phyloP scores from a whole-genome alignment of 2,797 vertebrate species.

The Peromyscus eremicus region DNA sequence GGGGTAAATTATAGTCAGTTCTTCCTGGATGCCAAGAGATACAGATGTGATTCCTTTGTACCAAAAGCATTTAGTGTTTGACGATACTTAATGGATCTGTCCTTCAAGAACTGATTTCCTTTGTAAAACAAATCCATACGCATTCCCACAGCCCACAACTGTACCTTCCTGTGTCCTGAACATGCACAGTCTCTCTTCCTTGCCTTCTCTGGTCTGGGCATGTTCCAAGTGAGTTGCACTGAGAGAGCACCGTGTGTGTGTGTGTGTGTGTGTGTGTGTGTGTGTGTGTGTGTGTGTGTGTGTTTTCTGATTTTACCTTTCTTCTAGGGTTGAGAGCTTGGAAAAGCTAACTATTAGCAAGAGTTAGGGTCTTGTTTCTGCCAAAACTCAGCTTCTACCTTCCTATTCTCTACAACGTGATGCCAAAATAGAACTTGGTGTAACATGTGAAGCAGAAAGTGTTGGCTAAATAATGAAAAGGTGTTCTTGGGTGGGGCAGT shows the following conservation, averaged over 20 bases:
- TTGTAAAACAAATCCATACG: constrained; percentile 40
- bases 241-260: background rate
- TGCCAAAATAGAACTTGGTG: background rate
- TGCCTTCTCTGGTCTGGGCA: background rate
- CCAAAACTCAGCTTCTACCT: background rate
- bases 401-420: background rate
- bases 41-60: constrained; percentile 34
- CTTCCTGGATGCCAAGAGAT: constrained; percentile 60
- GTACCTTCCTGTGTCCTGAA: background rate
- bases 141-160: constrained; percentile 10
- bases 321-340: background rate
- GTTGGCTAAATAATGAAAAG: background rate
- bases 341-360: constrained; percentile 47
- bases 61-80: constrained; percentile 12
- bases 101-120: constrained; percentile 6
- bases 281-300: too few species aligned
- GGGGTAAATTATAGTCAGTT: constrained; percentile 59
- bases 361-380: background rate
- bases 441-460: background rate
- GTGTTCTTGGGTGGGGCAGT: background rate
- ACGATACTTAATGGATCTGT: constrained; percentile 34
- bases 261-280: too few species aligned
- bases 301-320: background rate
- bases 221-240: background rate
- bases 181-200: background rate